Percentiles rank a stretch among this genome's conserved stretches.
phyloP scores from a whole-genome alignment of 2,888 invertebrate genomes.

The Ormyrus pomaceus region DNA sequence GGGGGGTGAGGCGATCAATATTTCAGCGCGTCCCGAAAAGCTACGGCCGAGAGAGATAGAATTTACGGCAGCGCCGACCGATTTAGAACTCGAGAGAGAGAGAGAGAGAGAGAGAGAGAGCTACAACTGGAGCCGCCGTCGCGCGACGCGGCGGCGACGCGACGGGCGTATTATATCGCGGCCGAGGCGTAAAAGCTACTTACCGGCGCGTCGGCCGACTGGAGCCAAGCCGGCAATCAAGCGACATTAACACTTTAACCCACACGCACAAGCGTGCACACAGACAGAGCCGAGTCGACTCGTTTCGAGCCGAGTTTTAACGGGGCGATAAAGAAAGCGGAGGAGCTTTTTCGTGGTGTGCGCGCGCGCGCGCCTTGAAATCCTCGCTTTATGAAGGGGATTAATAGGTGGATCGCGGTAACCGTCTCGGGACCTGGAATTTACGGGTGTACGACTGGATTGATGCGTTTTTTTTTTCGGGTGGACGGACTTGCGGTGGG shows the following conservation, averaged over 20 bases:
- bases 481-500: too few relatives aligned
- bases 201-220: constrained; percentile 61
- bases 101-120: neutral
- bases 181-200: constrained; percentile 50
- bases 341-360: neutral
- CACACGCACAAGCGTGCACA: constrained; percentile 38
- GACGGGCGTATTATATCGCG: neutral
- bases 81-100: too few relatives aligned
- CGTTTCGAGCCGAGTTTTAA: neutral
- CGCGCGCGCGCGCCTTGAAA: neutral
- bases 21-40: too few relatives aligned
- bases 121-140: neutral
- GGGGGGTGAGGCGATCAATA: too few relatives aligned
- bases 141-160: constrained; percentile 10
- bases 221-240: constrained; percentile 69
- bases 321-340: constrained; percentile 33
- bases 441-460: too few relatives aligned
- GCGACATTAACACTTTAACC: constrained; percentile 71
- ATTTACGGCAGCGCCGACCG: too few relatives aligned
- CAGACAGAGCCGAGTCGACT: neutral
- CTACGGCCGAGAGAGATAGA: too few relatives aligned
- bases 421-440: too few relatives aligned
- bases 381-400: constrained; percentile 27
- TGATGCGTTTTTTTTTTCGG: too few relatives aligned
- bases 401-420: neutral